Evolutionary conservation across 2,113 vertebrate species (phyloP).

Genomic region (Centrocercus urophasianus): DNA sequence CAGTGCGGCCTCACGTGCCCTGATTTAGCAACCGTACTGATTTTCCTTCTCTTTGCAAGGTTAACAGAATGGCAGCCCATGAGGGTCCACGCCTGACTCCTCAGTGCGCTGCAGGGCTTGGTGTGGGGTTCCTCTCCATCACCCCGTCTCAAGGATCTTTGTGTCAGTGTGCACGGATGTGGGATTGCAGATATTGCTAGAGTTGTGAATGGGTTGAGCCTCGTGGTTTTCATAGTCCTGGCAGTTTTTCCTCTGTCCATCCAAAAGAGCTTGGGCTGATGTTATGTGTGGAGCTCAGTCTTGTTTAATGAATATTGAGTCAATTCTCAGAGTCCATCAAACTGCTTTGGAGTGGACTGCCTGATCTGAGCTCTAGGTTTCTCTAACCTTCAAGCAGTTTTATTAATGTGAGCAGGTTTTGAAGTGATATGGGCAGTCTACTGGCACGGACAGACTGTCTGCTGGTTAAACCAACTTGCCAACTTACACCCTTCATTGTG

Average conservation of each 20-base stretch:
- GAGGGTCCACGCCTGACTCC: neutral
- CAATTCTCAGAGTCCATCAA: neutral
- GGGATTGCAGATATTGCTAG: neutral
- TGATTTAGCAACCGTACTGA: neutral
- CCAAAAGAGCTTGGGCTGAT: neutral
- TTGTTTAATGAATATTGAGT: neutral
- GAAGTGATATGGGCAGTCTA: neutral
- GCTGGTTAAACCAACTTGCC: neutral
- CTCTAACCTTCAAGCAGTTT: neutral
- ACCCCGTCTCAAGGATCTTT: neutral
- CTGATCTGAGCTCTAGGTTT: neutral
- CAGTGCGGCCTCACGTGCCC: neutral
- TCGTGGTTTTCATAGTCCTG: neutral
- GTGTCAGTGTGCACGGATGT: neutral
- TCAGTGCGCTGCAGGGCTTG: rapidly evolving
- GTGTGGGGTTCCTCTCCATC: neutral
- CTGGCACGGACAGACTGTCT: neutral
- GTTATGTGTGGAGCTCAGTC: neutral
- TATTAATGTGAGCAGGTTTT: neutral
- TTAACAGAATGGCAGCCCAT: neutral
- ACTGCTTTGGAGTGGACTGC: neutral
- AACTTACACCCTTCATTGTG: neutral
- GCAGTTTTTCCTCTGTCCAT: neutral
- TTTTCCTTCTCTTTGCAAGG: neutral
- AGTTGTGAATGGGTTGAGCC: neutral